phyloP scores from a whole-genome alignment of 2,888 invertebrate genomes.

The Aspidapion aeneum region DNA sequence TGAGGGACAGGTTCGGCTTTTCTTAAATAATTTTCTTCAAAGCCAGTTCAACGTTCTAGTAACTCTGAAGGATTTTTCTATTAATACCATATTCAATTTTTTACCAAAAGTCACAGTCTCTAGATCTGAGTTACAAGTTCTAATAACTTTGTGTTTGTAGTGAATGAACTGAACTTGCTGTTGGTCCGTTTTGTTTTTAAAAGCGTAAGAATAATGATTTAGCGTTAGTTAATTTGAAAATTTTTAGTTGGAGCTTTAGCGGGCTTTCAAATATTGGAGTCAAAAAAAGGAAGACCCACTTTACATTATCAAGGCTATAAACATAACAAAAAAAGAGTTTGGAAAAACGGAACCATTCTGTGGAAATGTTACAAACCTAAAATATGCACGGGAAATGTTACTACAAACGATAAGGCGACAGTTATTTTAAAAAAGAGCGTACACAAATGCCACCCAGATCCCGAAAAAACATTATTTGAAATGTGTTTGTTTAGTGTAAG shows the following conservation, averaged over 20 bases:
- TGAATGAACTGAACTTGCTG: too few relatives aligned
- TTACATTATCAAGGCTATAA: background rate
- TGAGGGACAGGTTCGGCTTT: too few relatives aligned
- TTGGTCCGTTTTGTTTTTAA: too few relatives aligned
- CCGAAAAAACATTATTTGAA: background rate
- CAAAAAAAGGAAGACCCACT: background rate
- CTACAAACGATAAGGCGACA: background rate
- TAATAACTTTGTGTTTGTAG: too few relatives aligned
- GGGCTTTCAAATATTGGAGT: background rate
- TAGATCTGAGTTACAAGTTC: too few relatives aligned
- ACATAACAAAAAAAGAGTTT: background rate
- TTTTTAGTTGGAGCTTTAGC: background rate
- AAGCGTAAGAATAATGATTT: too few relatives aligned
- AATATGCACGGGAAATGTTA: background rate
- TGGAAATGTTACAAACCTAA: background rate
- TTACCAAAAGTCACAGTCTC: too few relatives aligned
- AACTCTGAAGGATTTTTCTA: too few relatives aligned
- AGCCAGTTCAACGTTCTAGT: too few relatives aligned
- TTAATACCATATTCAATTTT: too few relatives aligned
- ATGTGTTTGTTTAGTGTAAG: background rate
- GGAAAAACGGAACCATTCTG: background rate
- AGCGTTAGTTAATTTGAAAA: too few relatives aligned
- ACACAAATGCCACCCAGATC: background rate
- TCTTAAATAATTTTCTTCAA: too few relatives aligned
- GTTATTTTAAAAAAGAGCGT: background rate